Percentiles rank a stretch among this genome's conserved stretches.
Evolutionary conservation across 1,140 invertebrate genomes (phyloP).

Genomic region (Druon quercuslanigerum): DNA sequence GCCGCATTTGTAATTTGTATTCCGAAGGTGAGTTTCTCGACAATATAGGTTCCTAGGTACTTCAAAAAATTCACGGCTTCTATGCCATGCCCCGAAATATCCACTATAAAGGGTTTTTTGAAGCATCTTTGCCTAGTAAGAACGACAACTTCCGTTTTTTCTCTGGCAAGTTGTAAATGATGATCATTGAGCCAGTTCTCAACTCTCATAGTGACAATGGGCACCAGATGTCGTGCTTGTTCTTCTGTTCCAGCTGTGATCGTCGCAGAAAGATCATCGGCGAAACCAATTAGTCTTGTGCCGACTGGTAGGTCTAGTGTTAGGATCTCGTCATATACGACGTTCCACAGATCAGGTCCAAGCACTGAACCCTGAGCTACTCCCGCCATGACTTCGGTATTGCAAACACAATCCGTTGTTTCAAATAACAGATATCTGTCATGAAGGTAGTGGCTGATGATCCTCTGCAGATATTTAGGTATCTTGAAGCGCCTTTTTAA

Average conservation of each 20-base stretch:
- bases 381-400: background rate
- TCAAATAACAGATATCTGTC: too few species aligned
- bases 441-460: too few species aligned
- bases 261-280: slow-evolving; percentile 29
- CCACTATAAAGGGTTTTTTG: too few species aligned
- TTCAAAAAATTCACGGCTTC: too few species aligned
- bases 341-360: background rate
- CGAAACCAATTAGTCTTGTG: background rate
- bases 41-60: too few species aligned
- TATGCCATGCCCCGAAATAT: too few species aligned
- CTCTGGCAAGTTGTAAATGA: too few species aligned
- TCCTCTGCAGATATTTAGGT: too few species aligned
- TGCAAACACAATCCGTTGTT: background rate
- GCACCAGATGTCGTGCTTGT: background rate
- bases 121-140: background rate
- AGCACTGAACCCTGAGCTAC: background rate
- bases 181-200: background rate
- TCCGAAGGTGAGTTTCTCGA: too few species aligned
- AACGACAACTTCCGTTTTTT: background rate
- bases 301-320: background rate
- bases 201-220: background rate
- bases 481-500: too few species aligned
- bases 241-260: background rate
- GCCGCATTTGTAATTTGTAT: too few species aligned
- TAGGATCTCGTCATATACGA: slow-evolving; percentile 14